Evolutionary conservation across 2,113 vertebrate species (phyloP), one percentile per base, ranked within the genome.

Genomic region (Elanus axillaris): DNA sequence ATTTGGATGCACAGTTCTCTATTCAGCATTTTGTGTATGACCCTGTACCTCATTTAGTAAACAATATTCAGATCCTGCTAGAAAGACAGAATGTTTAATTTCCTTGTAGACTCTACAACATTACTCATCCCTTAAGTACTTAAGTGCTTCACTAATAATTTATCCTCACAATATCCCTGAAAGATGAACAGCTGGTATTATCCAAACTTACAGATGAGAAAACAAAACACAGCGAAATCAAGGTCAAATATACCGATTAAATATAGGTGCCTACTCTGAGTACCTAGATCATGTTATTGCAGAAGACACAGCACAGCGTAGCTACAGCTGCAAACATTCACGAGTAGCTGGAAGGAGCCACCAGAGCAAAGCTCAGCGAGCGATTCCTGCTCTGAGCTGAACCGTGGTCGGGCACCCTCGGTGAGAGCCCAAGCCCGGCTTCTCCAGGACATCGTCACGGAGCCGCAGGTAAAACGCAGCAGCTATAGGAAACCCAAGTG

Each of bases 111-210:
- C 48, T 16, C 62, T 38, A 72, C 73, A 81, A 58, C 86, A 95
- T 96, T 90, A 91, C 69, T 97, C 91, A 96, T 94, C 93, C 86
- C 89, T 64, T 96, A 96, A 94, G 89, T 81, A 96, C 74, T 89
- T 94, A 91, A 96, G 86, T 66, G 76, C 74, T 85, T 95, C 86
- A 76, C 91, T 96, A 97, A 95, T 96, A 97, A 95, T 96, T 96
- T 90, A 95, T 93, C 53, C 83, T 84, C 88, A 86, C 86, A 60
- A 72, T 75, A 87, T 75, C 66, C 66, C 76, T 69, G 80, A 75
- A 94, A 95, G 77, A 93, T 69, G 80, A 97, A 58, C 84, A 94
- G 91, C 80, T 96, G 86, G 89, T 81, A 85, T 93, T 93, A 95
- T 85, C 48, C 80, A 93, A 93, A 95, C 59, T 89, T 85, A 91